phyloP scores from a whole-genome alignment of 2,797 vertebrate species.

The Ciconia nigra region DNA sequence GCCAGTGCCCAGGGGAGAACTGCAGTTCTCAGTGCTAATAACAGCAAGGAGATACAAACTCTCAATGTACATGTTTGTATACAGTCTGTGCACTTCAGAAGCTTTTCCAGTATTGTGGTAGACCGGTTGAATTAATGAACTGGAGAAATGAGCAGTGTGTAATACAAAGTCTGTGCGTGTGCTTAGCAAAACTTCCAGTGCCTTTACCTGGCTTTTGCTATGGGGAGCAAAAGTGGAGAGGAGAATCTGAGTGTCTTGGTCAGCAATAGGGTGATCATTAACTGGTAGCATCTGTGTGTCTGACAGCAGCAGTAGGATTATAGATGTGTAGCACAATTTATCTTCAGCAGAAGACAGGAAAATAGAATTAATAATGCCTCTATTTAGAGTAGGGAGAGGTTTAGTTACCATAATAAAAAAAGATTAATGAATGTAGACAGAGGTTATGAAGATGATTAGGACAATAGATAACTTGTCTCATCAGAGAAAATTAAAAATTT shows the following conservation, averaged over 20 bases:
- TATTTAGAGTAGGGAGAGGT: not conserved
- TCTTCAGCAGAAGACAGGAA: slow-evolving; percentile 8
- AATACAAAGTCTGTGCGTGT: accelerated
- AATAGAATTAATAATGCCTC: slow-evolving; percentile 38
- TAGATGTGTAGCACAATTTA: not conserved
- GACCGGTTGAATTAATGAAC: not conserved
- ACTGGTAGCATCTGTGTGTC: not conserved
- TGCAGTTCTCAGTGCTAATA: not conserved
- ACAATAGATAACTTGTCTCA: slow-evolving; percentile 62
- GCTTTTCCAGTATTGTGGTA: not conserved
- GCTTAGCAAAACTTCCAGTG: not conserved
- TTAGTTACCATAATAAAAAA: slow-evolving; percentile 58
- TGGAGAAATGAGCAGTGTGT: not conserved
- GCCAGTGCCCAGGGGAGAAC: not conserved
- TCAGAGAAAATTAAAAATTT: slow-evolving; percentile 41
- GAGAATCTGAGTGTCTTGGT: not conserved
- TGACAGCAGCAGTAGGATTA: not conserved
- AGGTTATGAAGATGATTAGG: slow-evolving; percentile 62
- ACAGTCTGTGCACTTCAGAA: not conserved
- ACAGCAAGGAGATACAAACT: not conserved
- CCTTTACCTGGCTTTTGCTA: not conserved
- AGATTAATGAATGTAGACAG: slow-evolving; percentile 46
- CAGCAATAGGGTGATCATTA: not conserved
- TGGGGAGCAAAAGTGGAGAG: not conserved
- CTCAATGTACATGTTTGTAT: accelerated